Evolutionary conservation across 2,888 invertebrate genomes (phyloP).

Genomic region (Petrolisthes manimaculis): DNA sequence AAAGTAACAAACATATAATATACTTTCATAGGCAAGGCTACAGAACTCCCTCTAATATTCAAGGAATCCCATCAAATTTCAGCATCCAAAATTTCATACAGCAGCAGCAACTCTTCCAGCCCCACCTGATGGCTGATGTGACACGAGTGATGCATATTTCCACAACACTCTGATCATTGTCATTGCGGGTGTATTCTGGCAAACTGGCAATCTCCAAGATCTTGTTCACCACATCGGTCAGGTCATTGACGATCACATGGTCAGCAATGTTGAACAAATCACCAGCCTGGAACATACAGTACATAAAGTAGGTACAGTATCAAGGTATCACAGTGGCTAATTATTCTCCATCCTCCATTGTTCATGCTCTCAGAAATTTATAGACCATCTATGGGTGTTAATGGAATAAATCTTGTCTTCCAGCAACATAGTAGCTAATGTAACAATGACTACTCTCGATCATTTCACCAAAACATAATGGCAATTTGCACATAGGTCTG

Average conservation of each 20-base stretch:
- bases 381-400: background rate
- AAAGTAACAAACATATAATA: constrained; percentile 10
- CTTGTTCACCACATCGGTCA: constrained; percentile 83
- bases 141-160: constrained; percentile 94
- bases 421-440: no score
- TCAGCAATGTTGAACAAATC: constrained; percentile 91
- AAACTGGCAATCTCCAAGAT: constrained; percentile 82
- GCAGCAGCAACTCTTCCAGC: no score
- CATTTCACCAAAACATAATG: no score
- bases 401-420: no score
- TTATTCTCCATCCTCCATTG: no score
- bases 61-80: background rate
- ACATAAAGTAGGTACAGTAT: no score
- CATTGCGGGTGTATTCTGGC: constrained; percentile 85
- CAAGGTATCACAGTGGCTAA: no score
- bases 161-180: constrained; percentile 93
- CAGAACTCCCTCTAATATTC: background rate
- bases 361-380: background rate
- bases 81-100: background rate
- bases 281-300: constrained; percentile 77
- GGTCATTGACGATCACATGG: constrained; percentile 85
- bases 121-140: constrained; percentile 85
- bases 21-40: no score
- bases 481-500: no score
- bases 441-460: no score